phyloP scores from a whole-genome alignment of 2,888 invertebrate genomes.

The Drosophila tanythrix region DNA sequence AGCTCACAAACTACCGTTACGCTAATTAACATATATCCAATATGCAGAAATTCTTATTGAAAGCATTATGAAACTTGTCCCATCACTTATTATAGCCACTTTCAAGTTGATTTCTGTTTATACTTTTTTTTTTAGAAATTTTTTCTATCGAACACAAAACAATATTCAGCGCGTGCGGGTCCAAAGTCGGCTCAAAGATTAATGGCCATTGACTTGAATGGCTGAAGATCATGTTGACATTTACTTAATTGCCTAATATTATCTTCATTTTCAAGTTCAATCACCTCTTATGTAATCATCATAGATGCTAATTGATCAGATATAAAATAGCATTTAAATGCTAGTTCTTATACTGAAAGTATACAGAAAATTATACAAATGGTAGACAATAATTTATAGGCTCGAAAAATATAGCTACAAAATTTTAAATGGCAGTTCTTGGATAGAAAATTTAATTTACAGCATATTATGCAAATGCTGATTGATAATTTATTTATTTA shows the following conservation, averaged over 20 bases:
- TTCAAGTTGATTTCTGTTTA: slow-evolving; percentile 20
- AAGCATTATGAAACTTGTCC: slow-evolving; percentile 40
- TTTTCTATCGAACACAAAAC: slow-evolving; percentile 37
- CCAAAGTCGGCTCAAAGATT: slow-evolving; percentile 32
- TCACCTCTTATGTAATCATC: slow-evolving; percentile 40
- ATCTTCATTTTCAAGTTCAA: slow-evolving; percentile 41
- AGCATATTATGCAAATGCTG: slow-evolving; percentile 46
- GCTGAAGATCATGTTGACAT: neutral
- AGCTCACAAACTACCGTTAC: slow-evolving; percentile 56
- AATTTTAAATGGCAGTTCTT: slow-evolving; percentile 30
- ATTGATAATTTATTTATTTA: slow-evolving; percentile 28
- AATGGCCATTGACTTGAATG: slow-evolving; percentile 29
- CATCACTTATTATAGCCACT: slow-evolving; percentile 10
- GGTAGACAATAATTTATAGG: slow-evolving; percentile 22
- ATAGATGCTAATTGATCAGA: slow-evolving; percentile 30
- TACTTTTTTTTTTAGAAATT: slow-evolving; percentile 56
- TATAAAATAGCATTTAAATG: slow-evolving; percentile 13
- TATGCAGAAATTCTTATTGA: slow-evolving; percentile 25
- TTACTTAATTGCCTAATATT: neutral
- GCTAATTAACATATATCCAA: slow-evolving; percentile 24
- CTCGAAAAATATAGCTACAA: neutral
- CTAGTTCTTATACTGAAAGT: slow-evolving; percentile 4
- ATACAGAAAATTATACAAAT: slow-evolving; percentile 39
- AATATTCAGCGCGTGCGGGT: slow-evolving; percentile 21
- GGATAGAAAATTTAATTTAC: slow-evolving; percentile 33